phyloP scores from a whole-genome alignment of 2,113 vertebrate genomes.

The Microtus pennsylvanicus region DNA sequence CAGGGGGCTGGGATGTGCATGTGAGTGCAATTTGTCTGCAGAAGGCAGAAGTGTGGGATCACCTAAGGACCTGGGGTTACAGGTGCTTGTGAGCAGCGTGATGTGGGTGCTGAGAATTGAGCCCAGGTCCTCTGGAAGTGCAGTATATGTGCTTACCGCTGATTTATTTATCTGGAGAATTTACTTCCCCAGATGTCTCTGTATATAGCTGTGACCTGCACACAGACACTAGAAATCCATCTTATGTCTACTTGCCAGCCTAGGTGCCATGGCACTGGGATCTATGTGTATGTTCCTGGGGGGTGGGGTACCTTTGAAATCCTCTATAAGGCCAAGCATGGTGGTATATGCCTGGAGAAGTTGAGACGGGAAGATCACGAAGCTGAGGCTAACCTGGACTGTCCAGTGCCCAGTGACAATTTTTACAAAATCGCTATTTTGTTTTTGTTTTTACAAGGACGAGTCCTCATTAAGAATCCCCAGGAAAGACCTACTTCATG shows the following conservation, averaged over 20 bases:
- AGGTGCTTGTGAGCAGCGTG: too few relatives aligned
- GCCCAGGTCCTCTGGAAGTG: neutral
- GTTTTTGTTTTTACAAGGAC: neutral
- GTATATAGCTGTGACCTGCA: neutral
- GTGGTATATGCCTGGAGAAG: neutral
- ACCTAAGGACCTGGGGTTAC: neutral
- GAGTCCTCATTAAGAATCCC: neutral
- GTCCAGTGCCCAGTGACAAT: neutral
- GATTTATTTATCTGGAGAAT: neutral
- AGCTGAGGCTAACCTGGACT: neutral
- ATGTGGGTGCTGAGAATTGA: neutral
- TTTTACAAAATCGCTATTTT: neutral
- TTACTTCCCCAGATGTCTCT: neutral
- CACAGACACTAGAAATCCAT: neutral
- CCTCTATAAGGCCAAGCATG: neutral
- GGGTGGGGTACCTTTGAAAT: neutral
- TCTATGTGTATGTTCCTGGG: neutral
- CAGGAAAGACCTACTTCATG: neutral
- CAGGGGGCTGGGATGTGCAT: neutral
- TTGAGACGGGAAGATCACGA: neutral
- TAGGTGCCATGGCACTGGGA: neutral
- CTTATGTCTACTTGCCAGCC: neutral
- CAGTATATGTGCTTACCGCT: neutral
- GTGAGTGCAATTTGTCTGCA: neutral
- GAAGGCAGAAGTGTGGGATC: neutral